Evolutionary conservation across 2,888 invertebrate genomes (phyloP).

Genomic region (Caenorhabditis plicata): DNA sequence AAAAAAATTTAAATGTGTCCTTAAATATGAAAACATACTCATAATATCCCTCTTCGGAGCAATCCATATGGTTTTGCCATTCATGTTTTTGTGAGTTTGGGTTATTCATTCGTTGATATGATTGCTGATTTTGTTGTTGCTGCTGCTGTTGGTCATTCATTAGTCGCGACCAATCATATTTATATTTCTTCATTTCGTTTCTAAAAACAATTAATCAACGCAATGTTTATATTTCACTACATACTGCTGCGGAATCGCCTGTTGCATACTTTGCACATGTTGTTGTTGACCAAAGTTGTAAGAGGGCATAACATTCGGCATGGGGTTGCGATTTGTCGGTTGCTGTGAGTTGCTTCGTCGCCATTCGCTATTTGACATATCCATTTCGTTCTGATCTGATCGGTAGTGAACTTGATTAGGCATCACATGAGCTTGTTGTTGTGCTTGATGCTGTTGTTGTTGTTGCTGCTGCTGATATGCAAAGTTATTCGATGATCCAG

Average conservation of each 20-base stretch:
- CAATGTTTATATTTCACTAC: too few species aligned
- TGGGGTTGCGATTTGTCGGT: not conserved
- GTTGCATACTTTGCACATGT: not conserved
- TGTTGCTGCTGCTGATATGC: too few species aligned
- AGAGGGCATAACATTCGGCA: not conserved
- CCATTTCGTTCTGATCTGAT: not conserved
- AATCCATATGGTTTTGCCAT: slow-evolving; percentile 5
- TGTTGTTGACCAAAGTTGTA: not conserved
- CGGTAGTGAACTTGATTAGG: not conserved
- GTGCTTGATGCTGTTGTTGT: not conserved
- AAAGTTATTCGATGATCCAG: not conserved
- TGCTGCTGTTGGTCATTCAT: not conserved
- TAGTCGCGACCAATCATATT: not conserved
- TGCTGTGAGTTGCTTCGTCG: not conserved
- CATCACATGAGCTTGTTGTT: not conserved
- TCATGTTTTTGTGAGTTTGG: too few species aligned
- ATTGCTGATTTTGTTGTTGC: not conserved
- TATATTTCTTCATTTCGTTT: not conserved
- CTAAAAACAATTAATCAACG: not conserved
- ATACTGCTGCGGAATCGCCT: too few species aligned
- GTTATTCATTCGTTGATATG: too few species aligned
- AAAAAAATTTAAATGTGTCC: not conserved
- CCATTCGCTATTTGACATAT: not conserved
- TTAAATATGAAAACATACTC: not conserved
- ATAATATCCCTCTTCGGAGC: not conserved